phyloP scores from a whole-genome alignment of 2,797 vertebrate genomes.

The Channa striata region DNA sequence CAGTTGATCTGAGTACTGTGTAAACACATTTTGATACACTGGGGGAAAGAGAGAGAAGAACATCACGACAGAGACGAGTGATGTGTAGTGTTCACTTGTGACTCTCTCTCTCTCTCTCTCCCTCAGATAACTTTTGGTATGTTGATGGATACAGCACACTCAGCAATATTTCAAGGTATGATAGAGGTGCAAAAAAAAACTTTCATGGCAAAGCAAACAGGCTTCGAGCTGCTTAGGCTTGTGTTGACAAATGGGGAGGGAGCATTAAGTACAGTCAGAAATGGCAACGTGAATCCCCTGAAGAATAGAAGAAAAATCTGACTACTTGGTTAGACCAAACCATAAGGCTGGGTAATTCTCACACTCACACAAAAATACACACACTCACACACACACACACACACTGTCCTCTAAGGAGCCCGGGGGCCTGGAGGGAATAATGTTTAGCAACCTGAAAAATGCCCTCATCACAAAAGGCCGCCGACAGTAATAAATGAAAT shows the following conservation, averaged over 20 bases:
- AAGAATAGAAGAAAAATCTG: constrained; percentile 59
- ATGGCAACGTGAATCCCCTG: constrained; percentile 68
- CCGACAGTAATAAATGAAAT: constrained; percentile 88
- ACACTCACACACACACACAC: constrained; percentile 39
- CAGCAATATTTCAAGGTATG: constrained; percentile 74
- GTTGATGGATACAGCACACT: constrained; percentile 62
- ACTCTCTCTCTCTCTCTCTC: constrained; percentile 14
- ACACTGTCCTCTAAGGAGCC: constrained; percentile 61
- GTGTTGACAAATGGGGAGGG: constrained; percentile 74
- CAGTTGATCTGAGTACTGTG: constrained; percentile 62
- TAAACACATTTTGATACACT: constrained; percentile 73
- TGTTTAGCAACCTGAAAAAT: constrained; percentile 89
- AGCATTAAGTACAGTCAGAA: constrained; percentile 67
- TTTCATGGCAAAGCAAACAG: constrained; percentile 71
- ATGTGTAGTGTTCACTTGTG: constrained; percentile 14
- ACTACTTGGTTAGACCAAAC: constrained; percentile 70
- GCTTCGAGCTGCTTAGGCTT: constrained; percentile 68
- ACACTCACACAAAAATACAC: constrained; percentile 17
- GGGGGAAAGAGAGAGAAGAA: constrained; percentile 18
- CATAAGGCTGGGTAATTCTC: constrained; percentile 52
- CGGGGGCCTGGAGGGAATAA: constrained; percentile 82
- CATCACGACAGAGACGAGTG: constrained; percentile 47
- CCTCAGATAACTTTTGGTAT: constrained; percentile 41
- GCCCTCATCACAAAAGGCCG: constrained; percentile 87
- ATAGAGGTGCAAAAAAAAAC: constrained; percentile 63